Evolutionary conservation across 2,888 invertebrate species (phyloP).

Genomic region (Agriotes lineatus): DNA sequence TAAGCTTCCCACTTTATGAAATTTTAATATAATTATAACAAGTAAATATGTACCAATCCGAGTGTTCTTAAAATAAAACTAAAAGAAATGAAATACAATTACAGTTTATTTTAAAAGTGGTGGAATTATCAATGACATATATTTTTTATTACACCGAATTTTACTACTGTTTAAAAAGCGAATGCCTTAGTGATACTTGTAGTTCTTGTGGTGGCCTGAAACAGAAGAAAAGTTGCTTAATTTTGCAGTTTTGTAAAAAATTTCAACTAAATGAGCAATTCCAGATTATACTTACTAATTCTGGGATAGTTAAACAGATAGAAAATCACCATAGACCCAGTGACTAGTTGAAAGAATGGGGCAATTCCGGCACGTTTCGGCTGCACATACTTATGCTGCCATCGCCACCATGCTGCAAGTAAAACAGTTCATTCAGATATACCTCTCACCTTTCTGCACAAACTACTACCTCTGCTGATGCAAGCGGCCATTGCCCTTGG

Average conservation of each 20-base stretch:
- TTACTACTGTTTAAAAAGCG: slow-evolving; percentile 21
- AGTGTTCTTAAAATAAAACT: too few relatives aligned
- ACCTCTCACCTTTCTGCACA: too few relatives aligned
- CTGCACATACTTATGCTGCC: slow-evolving; percentile 90
- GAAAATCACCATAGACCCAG: slow-evolving; percentile 80
- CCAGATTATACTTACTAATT: slow-evolving; percentile 74
- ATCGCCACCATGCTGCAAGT: slow-evolving; percentile 85
- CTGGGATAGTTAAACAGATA: slow-evolving; percentile 86
- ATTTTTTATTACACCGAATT: background rate
- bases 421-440: too few relatives aligned
- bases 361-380: slow-evolving; percentile 83
- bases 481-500: slow-evolving; percentile 76
- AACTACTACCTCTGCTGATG: slow-evolving; percentile 78
- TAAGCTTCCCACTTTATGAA: too few relatives aligned
- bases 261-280: background rate
- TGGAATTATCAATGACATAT: slow-evolving; percentile 3
- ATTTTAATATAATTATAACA: too few relatives aligned
- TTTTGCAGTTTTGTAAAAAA: too few relatives aligned
- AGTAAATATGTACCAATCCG: too few relatives aligned
- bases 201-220: slow-evolving; percentile 84
- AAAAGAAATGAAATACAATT: too few relatives aligned
- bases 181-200: slow-evolving; percentile 84
- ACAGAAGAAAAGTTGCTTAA: slow-evolving; percentile 56
- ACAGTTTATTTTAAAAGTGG: background rate
- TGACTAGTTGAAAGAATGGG: slow-evolving; percentile 80